Base-by-base conservation (phyloP, 2,888 invertebrate genomes). In the Calliopum simillimum region DNA sequence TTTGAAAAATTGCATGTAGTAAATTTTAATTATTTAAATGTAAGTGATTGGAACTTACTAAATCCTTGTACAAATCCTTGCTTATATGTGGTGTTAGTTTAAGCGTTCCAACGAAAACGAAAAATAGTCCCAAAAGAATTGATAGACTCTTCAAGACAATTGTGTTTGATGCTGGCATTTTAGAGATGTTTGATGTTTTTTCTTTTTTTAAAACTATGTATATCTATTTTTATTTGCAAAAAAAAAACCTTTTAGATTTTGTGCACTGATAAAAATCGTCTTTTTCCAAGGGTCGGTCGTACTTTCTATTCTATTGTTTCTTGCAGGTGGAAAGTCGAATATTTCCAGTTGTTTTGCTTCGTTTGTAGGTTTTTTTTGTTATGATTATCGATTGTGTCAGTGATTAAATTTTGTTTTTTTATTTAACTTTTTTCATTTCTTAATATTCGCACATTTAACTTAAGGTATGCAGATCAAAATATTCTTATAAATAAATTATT, bases 41-140 rank as follows among this genome's bases (percentile, higher is more conserved):
- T 13, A 21, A 4, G 19, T 8, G 5, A 49, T 21, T 53, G 13
- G 6, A 47, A 87, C 93, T 92, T 87, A 97, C 97, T 93, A 98
- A 90, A 88, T 98, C 97, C 89, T 95, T 96, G 86, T 98, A 97
- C 74, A 98, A 90, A 87, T 98, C 98, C 89, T 95, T 95, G 80
- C 96, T 97, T 77, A 98, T 91, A 80, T 93, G 91, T 76, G 96
- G 96, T 74, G 97, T 94, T 75, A 98, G 87, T 88, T 98, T 98
- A 82, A 98, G 93, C 71, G 94, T 92, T 71, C 98, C 98, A 76
- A 97, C 95, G 85, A 98, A 97, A 82, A 98, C 92, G 86, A 98
- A 98, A 88, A 98, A 98, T 80, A 97, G 88, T 73, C 98, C 98
- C 83, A 98, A 88, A 66, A 98, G 90, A 80, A 98, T 89, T 64